Percentiles rank a stretch among this genome's conserved stretches.
Evolutionary conservation across 2,888 invertebrate genomes (phyloP).

Genomic region (Lasius fuliginosus): DNA sequence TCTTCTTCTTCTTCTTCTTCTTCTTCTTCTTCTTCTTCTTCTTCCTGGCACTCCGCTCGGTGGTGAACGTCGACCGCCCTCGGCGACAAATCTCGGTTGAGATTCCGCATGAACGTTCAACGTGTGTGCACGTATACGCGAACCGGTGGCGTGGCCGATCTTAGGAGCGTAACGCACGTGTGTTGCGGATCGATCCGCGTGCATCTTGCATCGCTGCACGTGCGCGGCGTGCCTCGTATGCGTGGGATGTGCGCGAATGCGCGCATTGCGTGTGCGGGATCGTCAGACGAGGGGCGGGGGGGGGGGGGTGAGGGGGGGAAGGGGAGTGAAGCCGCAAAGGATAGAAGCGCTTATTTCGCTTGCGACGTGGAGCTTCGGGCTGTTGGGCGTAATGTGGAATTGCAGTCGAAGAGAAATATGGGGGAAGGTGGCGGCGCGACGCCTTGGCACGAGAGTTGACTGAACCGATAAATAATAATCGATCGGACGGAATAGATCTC

Average conservation of each 20-base stretch:
- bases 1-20: too few relatives aligned
- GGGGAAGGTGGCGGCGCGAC: conserved; percentile 25
- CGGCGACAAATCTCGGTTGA: conserved; percentile 63
- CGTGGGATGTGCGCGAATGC: neutral
- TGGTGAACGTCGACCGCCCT: conserved; percentile 64
- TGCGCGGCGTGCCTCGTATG: conserved; percentile 29
- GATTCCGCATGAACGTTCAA: conserved; percentile 66
- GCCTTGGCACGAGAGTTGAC: conserved; percentile 50
- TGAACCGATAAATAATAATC: conserved; percentile 41
- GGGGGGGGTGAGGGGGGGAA: neutral
- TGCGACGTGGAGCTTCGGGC: conserved; percentile 61
- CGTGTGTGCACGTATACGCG: conserved; percentile 64
- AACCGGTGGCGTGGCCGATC: conserved; percentile 66
- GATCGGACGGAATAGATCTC: conserved; percentile 30
- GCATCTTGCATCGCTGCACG: conserved; percentile 61
- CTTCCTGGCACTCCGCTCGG: conserved; percentile 68
- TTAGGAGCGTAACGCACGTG: conserved; percentile 54
- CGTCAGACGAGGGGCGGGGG: conserved; percentile 31
- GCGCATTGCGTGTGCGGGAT: conserved; percentile 29
- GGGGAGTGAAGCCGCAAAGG: conserved; percentile 50
- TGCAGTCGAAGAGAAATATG: conserved; percentile 48
- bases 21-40: conserved; percentile 40
- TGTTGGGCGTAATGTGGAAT: conserved; percentile 61
- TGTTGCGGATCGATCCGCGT: conserved; percentile 60
- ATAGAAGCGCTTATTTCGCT: conserved; percentile 70